Conservation (phyloP, 2,888 invertebrate genomes). For the Apotomis capreana region DNA sequence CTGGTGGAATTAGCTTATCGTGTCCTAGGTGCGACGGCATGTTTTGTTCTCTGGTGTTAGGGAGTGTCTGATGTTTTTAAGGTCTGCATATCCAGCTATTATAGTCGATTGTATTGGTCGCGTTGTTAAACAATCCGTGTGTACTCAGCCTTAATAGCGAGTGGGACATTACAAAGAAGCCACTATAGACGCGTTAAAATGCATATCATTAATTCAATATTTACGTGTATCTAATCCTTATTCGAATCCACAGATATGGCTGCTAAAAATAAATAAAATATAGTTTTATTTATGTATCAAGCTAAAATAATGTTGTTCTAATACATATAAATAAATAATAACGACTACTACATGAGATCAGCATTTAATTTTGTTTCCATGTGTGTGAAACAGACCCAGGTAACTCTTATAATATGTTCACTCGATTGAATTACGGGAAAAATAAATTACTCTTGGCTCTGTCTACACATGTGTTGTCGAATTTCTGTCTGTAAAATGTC, state of each 20-base stretch:
- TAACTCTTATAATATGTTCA: neutral
- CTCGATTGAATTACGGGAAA: neutral
- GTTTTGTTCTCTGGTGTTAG: neutral
- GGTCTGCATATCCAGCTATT: neutral
- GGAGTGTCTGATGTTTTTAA: neutral
- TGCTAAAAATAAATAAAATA: conserved; percentile 58
- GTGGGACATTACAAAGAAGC: conserved; percentile 58
- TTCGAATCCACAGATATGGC: conserved; percentile 74
- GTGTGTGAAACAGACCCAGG: neutral
- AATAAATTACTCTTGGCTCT: neutral
- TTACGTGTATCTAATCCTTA: conserved; percentile 74
- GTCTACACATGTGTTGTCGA: too few species aligned
- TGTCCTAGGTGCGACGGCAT: too few species aligned
- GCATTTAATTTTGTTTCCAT: neutral
- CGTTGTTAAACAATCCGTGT: conserved; percentile 36
- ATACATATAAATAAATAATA: conserved; percentile 65
- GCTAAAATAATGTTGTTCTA: conserved; percentile 31
- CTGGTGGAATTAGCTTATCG: too few species aligned
- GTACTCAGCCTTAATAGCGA: conserved; percentile 29
- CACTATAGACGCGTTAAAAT: conserved; percentile 67
- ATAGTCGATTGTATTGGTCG: conserved; percentile 7
- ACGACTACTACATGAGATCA: neutral
- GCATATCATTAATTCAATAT: conserved; percentile 65
- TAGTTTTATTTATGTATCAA: conserved; percentile 35
- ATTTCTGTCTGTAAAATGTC: too few species aligned